phyloP scores from a whole-genome alignment of 2,113 vertebrate species.

The Microtus ochrogaster region DNA sequence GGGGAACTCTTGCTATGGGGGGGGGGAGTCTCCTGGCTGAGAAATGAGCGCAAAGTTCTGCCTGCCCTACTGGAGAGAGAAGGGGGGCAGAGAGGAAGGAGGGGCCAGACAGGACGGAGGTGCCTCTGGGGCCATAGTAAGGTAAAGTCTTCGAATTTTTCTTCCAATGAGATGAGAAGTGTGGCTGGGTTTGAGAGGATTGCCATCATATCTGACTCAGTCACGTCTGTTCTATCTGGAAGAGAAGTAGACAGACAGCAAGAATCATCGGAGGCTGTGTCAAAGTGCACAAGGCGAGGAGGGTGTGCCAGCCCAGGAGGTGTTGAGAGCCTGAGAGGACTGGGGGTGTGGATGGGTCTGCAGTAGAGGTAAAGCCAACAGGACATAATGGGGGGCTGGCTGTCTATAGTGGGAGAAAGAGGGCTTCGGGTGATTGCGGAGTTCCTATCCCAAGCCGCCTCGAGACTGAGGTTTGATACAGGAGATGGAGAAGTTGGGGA shows the following conservation, averaged over 20 bases:
- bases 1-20: background rate
- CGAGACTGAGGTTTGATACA: background rate
- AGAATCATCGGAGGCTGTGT: background rate
- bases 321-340: background rate
- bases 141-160: background rate
- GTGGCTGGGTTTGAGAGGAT: background rate
- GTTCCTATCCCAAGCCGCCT: background rate
- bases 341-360: background rate
- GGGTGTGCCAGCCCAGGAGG: background rate
- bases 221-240: background rate
- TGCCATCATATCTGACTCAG: background rate
- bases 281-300: background rate
- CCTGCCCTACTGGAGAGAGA: too few species aligned
- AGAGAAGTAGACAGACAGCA: background rate
- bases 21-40: background rate
- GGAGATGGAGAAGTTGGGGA: background rate
- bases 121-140: background rate
- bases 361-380: background rate
- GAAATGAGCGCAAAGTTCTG: background rate
- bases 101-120: background rate
- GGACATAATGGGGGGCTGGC: too few species aligned
- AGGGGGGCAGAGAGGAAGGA: too few species aligned
- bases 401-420: background rate
- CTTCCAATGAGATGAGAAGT: background rate
- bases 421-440: background rate